A percentile compares a stretch with the other conserved stretches of the same genome.
Conservation (phyloP, 2,113 vertebrate genomes). For the Tapirus terrestris region DNA sequence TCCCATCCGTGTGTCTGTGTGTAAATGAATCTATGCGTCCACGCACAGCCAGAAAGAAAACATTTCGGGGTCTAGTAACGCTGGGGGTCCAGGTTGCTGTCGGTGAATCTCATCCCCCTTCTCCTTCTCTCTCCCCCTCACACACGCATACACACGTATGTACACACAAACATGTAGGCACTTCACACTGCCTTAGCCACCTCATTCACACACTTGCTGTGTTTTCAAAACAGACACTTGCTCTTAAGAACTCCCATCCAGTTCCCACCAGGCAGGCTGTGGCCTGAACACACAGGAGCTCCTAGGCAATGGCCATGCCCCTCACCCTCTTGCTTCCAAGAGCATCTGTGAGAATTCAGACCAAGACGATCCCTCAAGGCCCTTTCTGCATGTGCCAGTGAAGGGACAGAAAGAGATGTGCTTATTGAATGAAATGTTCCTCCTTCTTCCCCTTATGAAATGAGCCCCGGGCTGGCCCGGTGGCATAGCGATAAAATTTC, state of each 20-base stretch:
- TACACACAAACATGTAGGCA: accelerated
- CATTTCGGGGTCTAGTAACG: neutral
- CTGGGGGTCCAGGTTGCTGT: neutral
- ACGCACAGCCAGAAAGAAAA: neutral
- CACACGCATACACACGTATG: accelerated
- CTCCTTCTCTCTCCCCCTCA: neutral
- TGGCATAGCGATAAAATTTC: too few species aligned
- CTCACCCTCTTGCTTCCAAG: neutral
- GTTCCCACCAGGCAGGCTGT: neutral
- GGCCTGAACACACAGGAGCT: neutral
- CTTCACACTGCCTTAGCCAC: neutral
- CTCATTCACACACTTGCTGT: neutral
- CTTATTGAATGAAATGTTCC: neutral
- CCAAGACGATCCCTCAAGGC: neutral
- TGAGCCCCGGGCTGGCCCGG: neutral
- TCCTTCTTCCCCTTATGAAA: neutral
- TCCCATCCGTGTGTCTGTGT: neutral
- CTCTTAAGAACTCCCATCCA: neutral
- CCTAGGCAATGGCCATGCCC: neutral
- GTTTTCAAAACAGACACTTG: conserved; percentile 52
- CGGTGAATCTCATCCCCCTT: neutral
- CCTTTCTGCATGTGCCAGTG: neutral
- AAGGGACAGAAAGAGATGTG: neutral
- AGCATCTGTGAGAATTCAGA: neutral
- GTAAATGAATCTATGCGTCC: neutral